Evolutionary conservation across 2,888 invertebrate genomes (phyloP), one percentile per base, ranked within the genome.

Genomic region (Corbicula japonica): DNA sequence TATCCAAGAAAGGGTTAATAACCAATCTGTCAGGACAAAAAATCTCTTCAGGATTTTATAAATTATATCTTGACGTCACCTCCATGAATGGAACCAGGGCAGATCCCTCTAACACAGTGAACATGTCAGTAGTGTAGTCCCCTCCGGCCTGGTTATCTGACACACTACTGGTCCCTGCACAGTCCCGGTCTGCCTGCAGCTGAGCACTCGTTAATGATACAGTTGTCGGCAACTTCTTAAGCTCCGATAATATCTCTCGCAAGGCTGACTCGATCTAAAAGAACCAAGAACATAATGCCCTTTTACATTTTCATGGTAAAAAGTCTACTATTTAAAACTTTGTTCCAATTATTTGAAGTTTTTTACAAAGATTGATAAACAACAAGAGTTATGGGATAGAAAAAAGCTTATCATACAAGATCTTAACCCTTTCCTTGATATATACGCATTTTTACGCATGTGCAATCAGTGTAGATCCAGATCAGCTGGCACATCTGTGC

Each of bases 71-170:
- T n/a, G n/a, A n/a, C n/a, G 60, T 50, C 69, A 91, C 90, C 85
- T 92, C 92, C 46, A 91, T 79, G 69, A 89, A 92, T 28, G 92
- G 91, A 41, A 92, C 84, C 12, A 92, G 84, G 8, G 90, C 90
- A 44, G 92, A 92, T 12, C 91, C 91, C 74, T 92, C 92, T 32
- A 92, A 63, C 12, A 92, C 89, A 58, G 86, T 81, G 73, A 83
- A 91, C 74, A 92, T 86, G 60, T 92, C 91, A 62, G 88, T 83
- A 30, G 90, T 87, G 23, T 86, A 87, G 44, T 89, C 90, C n/a
- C 88, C 80, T 54, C 5, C 54, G 15, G 28, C 23, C 15, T 23
- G 54, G 5, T 3, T 26, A 30, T 26, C 23, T 54, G 2, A 32
- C 75, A 75, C 54, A 70, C 65, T 76, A 62, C 76, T 76, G 44